phyloP scores from a whole-genome alignment of 1,140 invertebrate species.

The Bombus impatiens region DNA sequence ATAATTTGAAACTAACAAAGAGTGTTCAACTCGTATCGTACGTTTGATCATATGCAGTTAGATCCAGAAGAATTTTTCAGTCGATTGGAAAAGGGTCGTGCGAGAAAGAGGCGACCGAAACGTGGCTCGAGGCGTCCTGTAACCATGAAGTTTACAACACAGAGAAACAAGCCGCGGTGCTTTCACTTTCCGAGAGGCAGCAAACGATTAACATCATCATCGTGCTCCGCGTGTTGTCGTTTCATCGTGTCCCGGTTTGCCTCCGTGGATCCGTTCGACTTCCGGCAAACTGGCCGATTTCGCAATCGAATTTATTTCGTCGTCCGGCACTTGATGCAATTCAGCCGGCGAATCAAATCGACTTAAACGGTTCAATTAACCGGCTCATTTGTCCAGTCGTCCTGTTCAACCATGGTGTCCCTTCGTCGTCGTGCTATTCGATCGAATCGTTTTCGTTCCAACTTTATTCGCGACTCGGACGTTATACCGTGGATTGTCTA shows the following conservation, averaged over 20 bases:
- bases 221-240: not conserved
- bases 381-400: constrained; percentile 16
- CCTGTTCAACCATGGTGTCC: not conserved
- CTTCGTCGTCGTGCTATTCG: not conserved
- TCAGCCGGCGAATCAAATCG: constrained; percentile 23
- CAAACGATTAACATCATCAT: constrained; percentile 45
- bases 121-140: constrained; percentile 25
- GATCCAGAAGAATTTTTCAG: not conserved
- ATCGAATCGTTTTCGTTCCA: not conserved
- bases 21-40: not conserved
- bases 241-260: constrained; percentile 7
- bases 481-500: not conserved
- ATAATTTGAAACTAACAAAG: not conserved
- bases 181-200: constrained; percentile 64
- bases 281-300: constrained; percentile 41
- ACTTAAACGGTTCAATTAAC: constrained; percentile 51
- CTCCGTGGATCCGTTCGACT: constrained; percentile 25
- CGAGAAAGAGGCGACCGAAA: not conserved
- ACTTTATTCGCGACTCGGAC: not conserved
- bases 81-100: not conserved
- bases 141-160: constrained; percentile 45
- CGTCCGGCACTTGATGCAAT: constrained; percentile 44
- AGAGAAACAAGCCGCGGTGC: constrained; percentile 20
- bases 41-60: no score
- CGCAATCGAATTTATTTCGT: constrained; percentile 45